Base-by-base conservation (phyloP, 2,888 invertebrate genomes). In the Mechanitis mazaeus region DNA sequence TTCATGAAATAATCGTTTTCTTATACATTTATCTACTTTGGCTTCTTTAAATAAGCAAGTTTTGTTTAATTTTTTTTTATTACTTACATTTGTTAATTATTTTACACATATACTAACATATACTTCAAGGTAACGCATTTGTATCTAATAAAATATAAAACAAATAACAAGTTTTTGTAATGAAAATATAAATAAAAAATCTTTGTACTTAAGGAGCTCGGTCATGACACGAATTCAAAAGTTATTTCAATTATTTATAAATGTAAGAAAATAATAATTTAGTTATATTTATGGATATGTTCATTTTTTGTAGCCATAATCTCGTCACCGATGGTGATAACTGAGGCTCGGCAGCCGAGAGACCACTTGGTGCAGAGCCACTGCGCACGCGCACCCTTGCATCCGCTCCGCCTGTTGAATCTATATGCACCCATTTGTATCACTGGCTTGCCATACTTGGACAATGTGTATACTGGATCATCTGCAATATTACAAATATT, bases 291-390 rank as follows among this genome's bases (percentile, higher is more conserved):
- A 63, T 71, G 70, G 20, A 61, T 68, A 38, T 72, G 71, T 12
- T 66, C 11, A 54, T 65, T 65, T 42, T 33, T 63, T 0, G 55
- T 47, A 1, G 42, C 3, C 6, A 71, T 7, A 35, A 71, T 66
- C n/a, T 63, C 62, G 7, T 68, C 57, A 3, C 60, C 58, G 3
- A 69, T 0, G 6, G 68, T 69, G 5, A 65, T 65, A 1, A 71
- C 55, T 0, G 72, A 65, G 3, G 76, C 75, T 1, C 65, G 64
- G 60, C 77, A 77, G 1, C 72, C 72, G 1, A 45, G n/a, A 2
- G 62, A 57, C 9, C 69, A 72, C 53, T 75, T 73, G 20, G 73
- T 67, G 59, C 84, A 85, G 45, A 72, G 76, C 84, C 83, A 85
- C 3, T 73, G 72, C 31, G 74, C 73, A 0, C 67, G 67, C 59